These are phyloP conservation scores for Erebia palarica DNA, from an alignment of 2,888 invertebrate species.

Conservation along the genomic window DNA sequence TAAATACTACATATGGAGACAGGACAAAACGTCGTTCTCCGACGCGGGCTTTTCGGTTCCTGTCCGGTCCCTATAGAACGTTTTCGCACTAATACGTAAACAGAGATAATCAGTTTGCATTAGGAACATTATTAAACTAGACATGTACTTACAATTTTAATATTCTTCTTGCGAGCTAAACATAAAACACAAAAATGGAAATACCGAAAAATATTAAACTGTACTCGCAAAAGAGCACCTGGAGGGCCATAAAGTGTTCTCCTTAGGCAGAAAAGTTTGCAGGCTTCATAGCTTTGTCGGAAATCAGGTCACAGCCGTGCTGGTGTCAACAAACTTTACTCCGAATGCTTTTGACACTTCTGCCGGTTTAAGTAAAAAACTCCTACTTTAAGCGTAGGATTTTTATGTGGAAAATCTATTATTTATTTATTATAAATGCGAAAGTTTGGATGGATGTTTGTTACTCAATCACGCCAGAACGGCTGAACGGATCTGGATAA, in stretches of 20 bases:
- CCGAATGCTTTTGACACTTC: neutral
- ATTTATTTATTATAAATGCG: no score
- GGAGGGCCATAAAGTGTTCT: constrained; percentile 8
- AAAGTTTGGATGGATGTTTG: no score
- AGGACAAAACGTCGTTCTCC: no score
- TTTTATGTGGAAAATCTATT: neutral
- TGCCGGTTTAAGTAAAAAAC: neutral
- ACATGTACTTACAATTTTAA: neutral
- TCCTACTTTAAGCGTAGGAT: neutral
- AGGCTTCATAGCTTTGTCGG: neutral
- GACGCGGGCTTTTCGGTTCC: no score
- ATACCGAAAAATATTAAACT: neutral
- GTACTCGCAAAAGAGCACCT: constrained; percentile 10
- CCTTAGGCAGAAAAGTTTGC: constrained; percentile 2
- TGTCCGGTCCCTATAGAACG: no score
- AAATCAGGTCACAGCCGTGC: constrained; percentile 4
- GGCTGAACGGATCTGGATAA: no score
- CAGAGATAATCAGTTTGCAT: no score
- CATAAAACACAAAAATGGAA: neutral
- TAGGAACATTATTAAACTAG: no score
- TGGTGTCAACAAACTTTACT: constrained; percentile 11
- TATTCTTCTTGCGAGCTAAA: neutral
- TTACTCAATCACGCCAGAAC: no score
- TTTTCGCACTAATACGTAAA: no score
- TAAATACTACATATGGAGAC: no score